Evolutionary conservation across 2,113 vertebrate species (phyloP).

Genomic region (Athene cunicularia): DNA sequence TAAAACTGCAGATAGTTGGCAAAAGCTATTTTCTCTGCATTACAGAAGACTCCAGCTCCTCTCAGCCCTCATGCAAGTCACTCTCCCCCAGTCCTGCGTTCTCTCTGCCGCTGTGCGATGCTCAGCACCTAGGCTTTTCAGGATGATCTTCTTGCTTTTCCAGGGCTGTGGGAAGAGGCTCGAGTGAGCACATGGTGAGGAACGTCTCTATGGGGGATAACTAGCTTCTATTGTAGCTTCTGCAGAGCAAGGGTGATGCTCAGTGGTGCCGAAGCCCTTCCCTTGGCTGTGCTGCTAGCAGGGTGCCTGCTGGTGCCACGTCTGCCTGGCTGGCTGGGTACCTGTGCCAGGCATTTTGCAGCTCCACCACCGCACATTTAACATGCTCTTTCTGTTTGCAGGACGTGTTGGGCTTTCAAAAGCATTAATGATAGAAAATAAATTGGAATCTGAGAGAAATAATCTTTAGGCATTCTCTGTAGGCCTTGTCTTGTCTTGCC

Average conservation of each 20-base stretch:
- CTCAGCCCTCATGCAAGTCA: not conserved
- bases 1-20: slow-evolving; percentile 68
- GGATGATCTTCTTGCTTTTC: not conserved
- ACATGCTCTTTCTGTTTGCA: slow-evolving; percentile 42
- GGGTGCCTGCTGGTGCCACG: not conserved
- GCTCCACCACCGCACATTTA: not conserved
- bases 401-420: slow-evolving; percentile 67
- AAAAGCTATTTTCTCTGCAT: slow-evolving; percentile 73
- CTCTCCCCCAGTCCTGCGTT: not conserved
- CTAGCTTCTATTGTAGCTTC: not conserved
- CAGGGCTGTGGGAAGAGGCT: not conserved
- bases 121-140: not conserved
- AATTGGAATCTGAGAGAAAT: slow-evolving; percentile 75
- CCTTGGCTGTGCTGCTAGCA: fast-evolving
- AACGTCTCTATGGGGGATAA: not conserved
- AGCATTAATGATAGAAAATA: slow-evolving; percentile 79
- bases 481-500: slow-evolving; percentile 67
- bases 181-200: fast-evolving
- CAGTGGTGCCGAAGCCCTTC: not conserved
- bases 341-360: not conserved
- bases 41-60: slow-evolving; percentile 39
- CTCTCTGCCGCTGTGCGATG: not conserved
- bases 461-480: slow-evolving; percentile 68
- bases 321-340: not conserved
- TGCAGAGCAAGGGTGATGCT: not conserved